phyloP scores from a whole-genome alignment of 2,113 vertebrate species.

The Pelecanus crispus region DNA sequence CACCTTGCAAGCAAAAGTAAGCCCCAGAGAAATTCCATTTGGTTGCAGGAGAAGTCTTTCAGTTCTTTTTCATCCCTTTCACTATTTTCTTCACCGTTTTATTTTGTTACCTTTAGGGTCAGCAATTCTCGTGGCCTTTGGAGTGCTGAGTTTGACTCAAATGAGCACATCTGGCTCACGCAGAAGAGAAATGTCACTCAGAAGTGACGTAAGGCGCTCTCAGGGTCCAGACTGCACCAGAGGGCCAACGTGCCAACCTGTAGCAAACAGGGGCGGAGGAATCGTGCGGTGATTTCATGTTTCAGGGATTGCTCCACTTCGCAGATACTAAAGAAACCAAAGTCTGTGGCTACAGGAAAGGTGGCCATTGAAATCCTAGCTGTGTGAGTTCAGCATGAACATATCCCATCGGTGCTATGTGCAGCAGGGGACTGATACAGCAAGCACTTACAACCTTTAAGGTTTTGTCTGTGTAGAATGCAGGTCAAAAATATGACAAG shows the following conservation, averaged over 20 bases:
- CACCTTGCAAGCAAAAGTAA: neutral
- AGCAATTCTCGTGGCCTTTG: neutral
- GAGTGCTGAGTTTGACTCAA: neutral
- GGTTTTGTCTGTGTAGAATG: neutral
- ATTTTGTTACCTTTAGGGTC: neutral
- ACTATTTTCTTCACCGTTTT: neutral
- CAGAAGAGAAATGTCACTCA: neutral
- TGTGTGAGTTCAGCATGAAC: neutral
- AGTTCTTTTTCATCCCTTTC: neutral
- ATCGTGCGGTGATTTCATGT: neutral
- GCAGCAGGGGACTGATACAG: neutral
- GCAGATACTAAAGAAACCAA: neutral
- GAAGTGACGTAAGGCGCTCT: neutral
- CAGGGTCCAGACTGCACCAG: neutral
- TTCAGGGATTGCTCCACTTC: too few relatives aligned
- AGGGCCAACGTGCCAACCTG: neutral
- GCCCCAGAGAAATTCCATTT: neutral
- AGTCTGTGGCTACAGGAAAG: neutral
- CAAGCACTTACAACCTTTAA: neutral
- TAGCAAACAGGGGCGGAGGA: neutral
- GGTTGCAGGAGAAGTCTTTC: neutral
- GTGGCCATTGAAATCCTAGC: neutral
- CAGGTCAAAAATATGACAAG: neutral
- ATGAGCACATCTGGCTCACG: neutral
- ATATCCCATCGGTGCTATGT: neutral